Percentiles rank a stretch among this genome's conserved stretches.
Conservation (phyloP, 2,113 vertebrate genomes). For the Paramormyrops kingsleyae region DNA sequence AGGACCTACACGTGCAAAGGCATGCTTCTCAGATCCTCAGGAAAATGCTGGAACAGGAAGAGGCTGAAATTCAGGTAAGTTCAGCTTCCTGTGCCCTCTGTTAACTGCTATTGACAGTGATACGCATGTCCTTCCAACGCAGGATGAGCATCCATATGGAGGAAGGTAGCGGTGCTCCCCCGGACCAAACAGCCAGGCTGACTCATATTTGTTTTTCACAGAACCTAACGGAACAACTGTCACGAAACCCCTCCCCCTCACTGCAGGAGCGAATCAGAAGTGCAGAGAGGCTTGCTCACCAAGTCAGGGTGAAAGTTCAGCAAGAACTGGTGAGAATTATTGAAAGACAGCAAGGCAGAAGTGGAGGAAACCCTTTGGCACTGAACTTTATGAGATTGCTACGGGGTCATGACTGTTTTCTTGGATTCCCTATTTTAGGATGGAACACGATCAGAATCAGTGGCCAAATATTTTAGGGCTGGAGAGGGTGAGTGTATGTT, state of each 20-base stretch:
- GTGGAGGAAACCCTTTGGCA: not conserved
- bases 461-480: constrained; percentile 46
- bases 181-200: not conserved
- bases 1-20: constrained; percentile 84
- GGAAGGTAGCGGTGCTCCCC: not conserved
- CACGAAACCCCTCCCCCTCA: constrained; percentile 59
- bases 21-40: constrained; percentile 84
- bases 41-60: constrained; percentile 87
- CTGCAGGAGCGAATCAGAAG: constrained; percentile 81
- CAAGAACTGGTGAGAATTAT: constrained; percentile 73
- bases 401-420: not conserved
- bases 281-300: constrained; percentile 72
- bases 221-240: constrained; percentile 67
- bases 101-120: not conserved
- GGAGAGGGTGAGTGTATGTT: constrained; percentile 50
- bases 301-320: constrained; percentile 80
- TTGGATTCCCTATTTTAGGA: constrained; percentile 40
- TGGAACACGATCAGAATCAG: constrained; percentile 47
- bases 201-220: constrained; percentile 34
- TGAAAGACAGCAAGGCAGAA: constrained; percentile 27
- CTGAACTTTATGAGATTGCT: not conserved
- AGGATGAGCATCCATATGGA: not conserved
- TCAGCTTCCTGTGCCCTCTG: not conserved
- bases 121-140: not conserved
- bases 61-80: constrained; percentile 80